These are phyloP conservation scores for Lepus timidus DNA, from an alignment of 2,113 vertebrate genomes.

Conservation along the genomic window DNA sequence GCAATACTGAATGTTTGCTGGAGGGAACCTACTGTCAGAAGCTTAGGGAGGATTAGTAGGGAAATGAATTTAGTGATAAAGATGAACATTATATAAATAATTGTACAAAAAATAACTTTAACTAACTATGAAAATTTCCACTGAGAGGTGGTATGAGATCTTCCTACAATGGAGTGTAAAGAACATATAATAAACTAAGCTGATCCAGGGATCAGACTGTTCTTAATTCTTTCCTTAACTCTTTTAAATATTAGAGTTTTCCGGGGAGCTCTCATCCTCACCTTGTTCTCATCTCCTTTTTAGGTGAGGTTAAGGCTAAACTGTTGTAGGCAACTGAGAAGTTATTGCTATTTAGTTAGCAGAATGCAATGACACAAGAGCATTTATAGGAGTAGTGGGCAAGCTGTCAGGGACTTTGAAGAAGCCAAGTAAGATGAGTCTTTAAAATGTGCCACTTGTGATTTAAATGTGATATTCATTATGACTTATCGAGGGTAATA, in stretches of 20 bases:
- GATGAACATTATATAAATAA: neutral
- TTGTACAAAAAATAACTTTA: neutral
- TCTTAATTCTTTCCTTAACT: neutral
- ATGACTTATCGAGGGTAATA: neutral
- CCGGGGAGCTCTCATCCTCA: neutral
- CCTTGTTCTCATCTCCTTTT: neutral
- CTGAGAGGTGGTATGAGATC: neutral
- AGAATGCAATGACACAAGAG: neutral
- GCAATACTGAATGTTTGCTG: neutral
- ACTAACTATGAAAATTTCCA: neutral
- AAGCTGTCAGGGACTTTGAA: neutral
- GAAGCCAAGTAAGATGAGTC: neutral
- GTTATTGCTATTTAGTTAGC: neutral
- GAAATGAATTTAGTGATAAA: neutral
- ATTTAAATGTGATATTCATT: neutral
- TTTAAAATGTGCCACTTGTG: neutral
- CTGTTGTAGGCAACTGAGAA: neutral
- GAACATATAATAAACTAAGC: neutral
- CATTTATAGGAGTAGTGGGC: neutral
- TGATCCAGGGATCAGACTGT: neutral
- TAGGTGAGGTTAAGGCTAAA: neutral
- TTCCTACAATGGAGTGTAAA: neutral
- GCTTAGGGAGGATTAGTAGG: neutral
- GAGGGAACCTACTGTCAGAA: neutral
- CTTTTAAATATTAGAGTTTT: neutral